Evolutionary conservation across 2,113 vertebrate species (phyloP).

Genomic region (Egretta garzetta): DNA sequence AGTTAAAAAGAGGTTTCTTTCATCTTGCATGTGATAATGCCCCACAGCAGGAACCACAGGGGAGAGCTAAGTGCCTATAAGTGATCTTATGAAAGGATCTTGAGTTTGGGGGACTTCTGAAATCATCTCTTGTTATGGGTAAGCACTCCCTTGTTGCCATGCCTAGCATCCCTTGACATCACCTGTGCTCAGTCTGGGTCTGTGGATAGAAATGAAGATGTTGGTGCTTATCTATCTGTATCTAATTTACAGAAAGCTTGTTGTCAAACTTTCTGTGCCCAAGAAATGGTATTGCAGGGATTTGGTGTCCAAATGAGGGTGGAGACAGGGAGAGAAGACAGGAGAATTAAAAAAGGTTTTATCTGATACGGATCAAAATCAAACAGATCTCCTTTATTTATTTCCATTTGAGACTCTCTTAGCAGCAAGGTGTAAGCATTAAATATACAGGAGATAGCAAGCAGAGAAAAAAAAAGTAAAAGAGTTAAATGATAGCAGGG

Average conservation of each 20-base stretch:
- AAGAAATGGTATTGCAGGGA: background rate
- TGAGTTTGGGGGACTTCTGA: background rate
- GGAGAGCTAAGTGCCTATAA: background rate
- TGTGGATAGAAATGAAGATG: slow-evolving; percentile 61
- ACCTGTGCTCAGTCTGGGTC: background rate
- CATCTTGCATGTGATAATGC: background rate
- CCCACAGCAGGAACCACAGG: background rate
- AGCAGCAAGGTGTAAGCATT: slow-evolving; percentile 2
- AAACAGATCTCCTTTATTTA: background rate
- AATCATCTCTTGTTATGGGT: background rate
- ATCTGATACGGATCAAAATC: background rate
- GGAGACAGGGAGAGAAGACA: background rate
- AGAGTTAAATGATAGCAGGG: slow-evolving; percentile 5
- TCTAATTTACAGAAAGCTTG: slow-evolving; percentile 17
- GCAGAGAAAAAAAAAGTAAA: slow-evolving; percentile 10
- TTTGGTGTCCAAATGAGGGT: background rate
- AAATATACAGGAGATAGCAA: slow-evolving; percentile 45
- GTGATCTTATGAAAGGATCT: background rate
- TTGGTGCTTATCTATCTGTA: slow-evolving; percentile 35
- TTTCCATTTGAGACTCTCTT: background rate
- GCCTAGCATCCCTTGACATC: background rate
- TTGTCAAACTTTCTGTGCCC: slow-evolving; percentile 32
- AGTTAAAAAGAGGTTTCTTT: background rate
- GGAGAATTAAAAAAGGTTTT: background rate
- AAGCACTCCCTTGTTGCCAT: background rate